A percentile compares a stretch with the other conserved stretches of the same genome.
Evolutionary conservation across 2,113 vertebrate species (phyloP).

Genomic region (Corythornis madagascariensis): DNA sequence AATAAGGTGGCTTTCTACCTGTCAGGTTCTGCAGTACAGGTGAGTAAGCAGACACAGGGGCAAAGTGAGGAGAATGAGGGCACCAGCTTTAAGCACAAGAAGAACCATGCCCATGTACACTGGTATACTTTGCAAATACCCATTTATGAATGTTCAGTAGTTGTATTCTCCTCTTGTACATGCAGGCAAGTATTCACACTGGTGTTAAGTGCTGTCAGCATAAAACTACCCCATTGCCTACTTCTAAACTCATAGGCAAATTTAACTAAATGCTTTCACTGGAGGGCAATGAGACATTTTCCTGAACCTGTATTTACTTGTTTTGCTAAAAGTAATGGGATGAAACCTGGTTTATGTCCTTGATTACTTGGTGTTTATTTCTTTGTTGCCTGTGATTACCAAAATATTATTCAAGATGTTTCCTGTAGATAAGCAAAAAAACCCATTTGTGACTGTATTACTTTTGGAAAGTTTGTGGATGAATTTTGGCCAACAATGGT

Average conservation of each 20-base stretch:
- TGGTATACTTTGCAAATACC: not conserved
- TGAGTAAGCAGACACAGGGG: not conserved
- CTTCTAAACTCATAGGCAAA: not conserved
- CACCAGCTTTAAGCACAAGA: not conserved
- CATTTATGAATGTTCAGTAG: not conserved
- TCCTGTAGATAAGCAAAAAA: not conserved
- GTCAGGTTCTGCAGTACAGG: not conserved
- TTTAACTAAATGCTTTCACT: not conserved
- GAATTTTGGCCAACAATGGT: not conserved
- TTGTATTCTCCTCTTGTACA: not conserved
- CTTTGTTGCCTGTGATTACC: not conserved
- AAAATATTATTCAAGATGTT: not conserved
- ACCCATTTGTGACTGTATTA: not conserved
- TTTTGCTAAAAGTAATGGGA: not conserved
- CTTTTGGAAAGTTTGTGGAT: not conserved
- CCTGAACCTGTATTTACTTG: not conserved
- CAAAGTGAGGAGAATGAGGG: not conserved
- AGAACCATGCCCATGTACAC: not conserved
- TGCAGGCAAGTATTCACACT: not conserved
- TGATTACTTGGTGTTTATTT: not conserved
- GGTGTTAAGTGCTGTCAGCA: not conserved
- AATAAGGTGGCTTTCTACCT: not conserved
- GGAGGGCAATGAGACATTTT: not conserved
- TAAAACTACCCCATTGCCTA: not conserved
- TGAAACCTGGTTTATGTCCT: not conserved